A percentile compares a stretch with the other conserved stretches of the same genome.
Evolutionary conservation across 2,113 vertebrate species (phyloP).

Genomic region (Syrmaticus mikado): DNA sequence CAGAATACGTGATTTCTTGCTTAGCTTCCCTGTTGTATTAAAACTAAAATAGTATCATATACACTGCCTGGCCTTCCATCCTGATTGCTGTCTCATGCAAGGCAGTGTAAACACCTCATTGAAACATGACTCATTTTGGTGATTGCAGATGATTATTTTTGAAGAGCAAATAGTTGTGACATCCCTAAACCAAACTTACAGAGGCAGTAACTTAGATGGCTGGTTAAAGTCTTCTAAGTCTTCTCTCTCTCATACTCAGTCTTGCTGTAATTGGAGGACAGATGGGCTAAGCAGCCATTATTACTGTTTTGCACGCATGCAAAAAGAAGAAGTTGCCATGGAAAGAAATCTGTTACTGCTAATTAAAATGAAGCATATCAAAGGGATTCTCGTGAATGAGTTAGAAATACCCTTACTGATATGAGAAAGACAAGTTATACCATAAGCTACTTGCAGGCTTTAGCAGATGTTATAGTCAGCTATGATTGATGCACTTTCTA

Average conservation of each 20-base stretch:
- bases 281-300: neutral
- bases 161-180: neutral
- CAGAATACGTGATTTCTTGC: neutral
- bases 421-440: neutral
- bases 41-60: neutral
- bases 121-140: conserved; percentile 38
- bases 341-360: neutral
- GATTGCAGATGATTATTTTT: conserved; percentile 36
- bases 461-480: neutral
- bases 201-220: neutral
- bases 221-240: neutral
- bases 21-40: neutral
- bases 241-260: neutral
- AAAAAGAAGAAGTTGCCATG: neutral
- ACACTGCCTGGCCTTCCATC: neutral
- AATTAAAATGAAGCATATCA: neutral
- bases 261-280: neutral
- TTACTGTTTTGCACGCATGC: neutral
- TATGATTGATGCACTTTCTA: neutral
- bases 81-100: neutral
- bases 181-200: conserved; percentile 1
- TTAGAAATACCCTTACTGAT: neutral
- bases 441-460: neutral
- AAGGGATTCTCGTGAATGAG: neutral
- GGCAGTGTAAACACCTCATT: conserved; percentile 17